These are phyloP conservation scores for Ceratosolen solmsi DNA, from an alignment of 1,140 invertebrate genomes.

Conservation along the genomic window DNA sequence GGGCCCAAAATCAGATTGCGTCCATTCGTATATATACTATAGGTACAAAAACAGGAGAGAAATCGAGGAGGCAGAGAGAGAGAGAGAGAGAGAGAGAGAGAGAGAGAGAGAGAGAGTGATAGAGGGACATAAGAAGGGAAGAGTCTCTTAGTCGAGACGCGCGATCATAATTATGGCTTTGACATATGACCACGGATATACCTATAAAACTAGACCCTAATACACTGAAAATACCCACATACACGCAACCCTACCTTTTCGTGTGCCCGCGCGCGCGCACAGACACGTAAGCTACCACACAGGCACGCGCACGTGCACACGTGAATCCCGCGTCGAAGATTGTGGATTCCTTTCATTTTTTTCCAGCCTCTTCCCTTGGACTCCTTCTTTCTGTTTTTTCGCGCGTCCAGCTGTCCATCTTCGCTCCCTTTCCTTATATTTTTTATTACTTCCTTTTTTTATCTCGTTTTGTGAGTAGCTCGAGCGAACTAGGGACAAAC, in stretches of 20 bases:
- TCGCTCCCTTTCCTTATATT: constrained; percentile 6
- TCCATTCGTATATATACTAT: neutral
- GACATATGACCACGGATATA: constrained; percentile 39
- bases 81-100: neutral
- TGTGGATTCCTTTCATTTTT: constrained; percentile 39
- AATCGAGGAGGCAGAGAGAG: neutral
- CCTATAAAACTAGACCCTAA: constrained; percentile 29
- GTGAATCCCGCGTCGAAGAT: neutral
- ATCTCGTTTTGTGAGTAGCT: neutral
- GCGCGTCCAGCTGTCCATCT: neutral
- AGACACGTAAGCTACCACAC: neutral
- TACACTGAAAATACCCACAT: too few relatives aligned
- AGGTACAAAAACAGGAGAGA: neutral
- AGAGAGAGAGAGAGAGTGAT: neutral
- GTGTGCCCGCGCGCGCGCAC: neutral
- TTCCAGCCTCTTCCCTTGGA: constrained; percentile 1
- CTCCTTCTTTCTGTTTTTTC: constrained; percentile 8
- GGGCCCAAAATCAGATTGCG: constrained; percentile 22
- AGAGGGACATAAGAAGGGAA: neutral
- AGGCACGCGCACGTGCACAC: neutral
- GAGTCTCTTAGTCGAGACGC: neutral
- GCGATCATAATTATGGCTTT: constrained; percentile 48
- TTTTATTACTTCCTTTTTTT: neutral
- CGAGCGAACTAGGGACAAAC: neutral
- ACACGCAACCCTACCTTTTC: too few relatives aligned